A percentile compares a stretch with the other conserved stretches of the same genome.
Conservation (phyloP, 2,113 vertebrate genomes). For the Sterna hirundo region DNA sequence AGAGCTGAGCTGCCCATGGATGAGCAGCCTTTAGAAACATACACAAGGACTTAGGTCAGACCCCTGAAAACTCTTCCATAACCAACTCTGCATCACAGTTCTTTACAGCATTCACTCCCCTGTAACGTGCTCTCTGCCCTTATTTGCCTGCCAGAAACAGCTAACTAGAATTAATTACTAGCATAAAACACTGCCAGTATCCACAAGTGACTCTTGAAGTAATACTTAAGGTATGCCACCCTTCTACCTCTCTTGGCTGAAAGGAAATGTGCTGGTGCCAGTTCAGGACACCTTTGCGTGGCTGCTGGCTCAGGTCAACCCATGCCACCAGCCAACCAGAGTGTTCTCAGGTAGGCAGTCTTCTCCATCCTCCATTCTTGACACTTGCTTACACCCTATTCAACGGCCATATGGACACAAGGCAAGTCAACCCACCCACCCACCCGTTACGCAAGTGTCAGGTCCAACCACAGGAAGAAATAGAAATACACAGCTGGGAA, state of each 20-base stretch:
- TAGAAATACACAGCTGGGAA: background rate
- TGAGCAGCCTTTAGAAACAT: background rate
- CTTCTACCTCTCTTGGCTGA: background rate
- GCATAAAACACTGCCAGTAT: background rate
- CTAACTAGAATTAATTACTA: background rate
- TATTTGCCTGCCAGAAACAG: background rate
- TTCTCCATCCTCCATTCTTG: background rate
- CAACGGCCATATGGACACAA: rapidly evolving
- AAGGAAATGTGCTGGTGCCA: background rate
- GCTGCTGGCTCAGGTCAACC: background rate
- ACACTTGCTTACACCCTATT: background rate
- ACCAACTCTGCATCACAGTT: background rate
- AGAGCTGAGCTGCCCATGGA: background rate
- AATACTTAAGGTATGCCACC: background rate
- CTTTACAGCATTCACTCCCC: background rate
- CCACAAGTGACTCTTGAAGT: background rate
- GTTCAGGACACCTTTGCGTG: background rate
- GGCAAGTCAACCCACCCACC: background rate
- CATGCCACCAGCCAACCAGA: background rate
- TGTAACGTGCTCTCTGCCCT: background rate
- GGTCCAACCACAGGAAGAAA: background rate
- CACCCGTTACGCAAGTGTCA: background rate
- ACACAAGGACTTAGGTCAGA: background rate
- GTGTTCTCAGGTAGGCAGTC: background rate
- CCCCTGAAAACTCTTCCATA: background rate